Base-by-base conservation (phyloP, 2,888 invertebrate species). In the Pristionchus japonicus region DNA sequence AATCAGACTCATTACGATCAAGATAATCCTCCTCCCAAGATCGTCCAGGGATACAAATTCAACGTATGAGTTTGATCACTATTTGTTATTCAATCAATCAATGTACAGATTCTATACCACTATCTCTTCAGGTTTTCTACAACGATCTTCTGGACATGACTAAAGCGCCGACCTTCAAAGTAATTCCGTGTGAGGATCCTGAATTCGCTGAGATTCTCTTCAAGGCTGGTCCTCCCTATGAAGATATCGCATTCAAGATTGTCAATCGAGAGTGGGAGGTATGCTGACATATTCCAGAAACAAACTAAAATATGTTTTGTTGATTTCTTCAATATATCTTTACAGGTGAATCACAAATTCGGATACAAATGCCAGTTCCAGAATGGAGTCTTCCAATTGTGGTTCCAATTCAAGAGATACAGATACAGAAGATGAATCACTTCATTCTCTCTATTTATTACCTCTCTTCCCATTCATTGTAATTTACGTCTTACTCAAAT, bases 1-100 rank as follows among this genome's bases (percentile, higher is more conserved):
- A 99, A 99, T 95, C 99, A 99, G 95, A 99, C 99, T 1, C 99
- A 99, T 95, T 99, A 99, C 95, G 99, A 99, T 95, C 98, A 99
- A 97, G 99, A 99, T 95, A 99, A 99, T 96, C 99, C 99, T 86
- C 99, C 99, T 15, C 99, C 99, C 0, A 99, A 99, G 96, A 98
- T 99, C 94, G 99, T 99, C 0, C 99, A 99, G 95, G 99, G 99
- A 13, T 99, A 99, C 96, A 99, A 99, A 95, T 99, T 99, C 95
- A 99, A 99, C 95, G 95, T 96, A 93, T 95, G 91, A 77, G 37
- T 20, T 23, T 7, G 20, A 27, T 34, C n/a, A 67, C 34, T 1
- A 20, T 52, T 6, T n/a, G 37, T 23, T 23, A 13, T 80, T 40
- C 57, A 1, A 17, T 57, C 23, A 1, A 31, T 23, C 6, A 57